These are phyloP conservation scores for Danaus chrysippus DNA, from an alignment of 2,888 invertebrate genomes.

Conservation along the genomic window DNA sequence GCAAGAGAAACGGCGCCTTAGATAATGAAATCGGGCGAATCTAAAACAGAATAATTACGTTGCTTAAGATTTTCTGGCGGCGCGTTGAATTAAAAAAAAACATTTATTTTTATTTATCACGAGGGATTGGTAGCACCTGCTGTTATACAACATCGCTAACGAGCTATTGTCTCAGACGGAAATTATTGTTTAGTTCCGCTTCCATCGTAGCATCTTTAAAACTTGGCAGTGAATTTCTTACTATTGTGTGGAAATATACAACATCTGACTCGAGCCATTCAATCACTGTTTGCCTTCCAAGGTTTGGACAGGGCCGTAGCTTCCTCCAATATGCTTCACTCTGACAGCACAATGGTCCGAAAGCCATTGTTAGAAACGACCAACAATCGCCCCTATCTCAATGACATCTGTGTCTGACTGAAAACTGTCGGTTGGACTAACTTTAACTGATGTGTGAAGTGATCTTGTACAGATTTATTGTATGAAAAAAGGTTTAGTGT, in stretches of 20 bases:
- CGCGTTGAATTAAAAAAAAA: constrained; percentile 40
- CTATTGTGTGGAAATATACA: constrained; percentile 37
- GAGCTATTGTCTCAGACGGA: constrained; percentile 51
- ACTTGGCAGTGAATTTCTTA: constrained; percentile 30
- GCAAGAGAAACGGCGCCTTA: constrained; percentile 6
- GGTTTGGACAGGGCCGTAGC: constrained; percentile 63
- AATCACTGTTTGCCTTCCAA: constrained; percentile 62
- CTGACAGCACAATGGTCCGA: constrained; percentile 69
- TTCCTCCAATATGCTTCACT: constrained; percentile 64
- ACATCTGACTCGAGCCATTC: constrained; percentile 31
- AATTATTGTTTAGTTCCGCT: constrained; percentile 56
- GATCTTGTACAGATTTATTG: not conserved
- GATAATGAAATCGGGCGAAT: constrained; percentile 16
- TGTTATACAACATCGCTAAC: constrained; percentile 44
- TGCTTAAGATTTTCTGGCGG: constrained; percentile 37
- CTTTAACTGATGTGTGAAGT: not conserved
- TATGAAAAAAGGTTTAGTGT: not conserved
- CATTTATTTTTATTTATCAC: constrained; percentile 30
- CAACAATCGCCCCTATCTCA: constrained; percentile 65
- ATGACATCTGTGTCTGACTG: constrained; percentile 63
- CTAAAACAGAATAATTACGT: constrained; percentile 28
- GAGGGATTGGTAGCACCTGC: constrained; percentile 34
- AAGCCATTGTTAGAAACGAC: constrained; percentile 55
- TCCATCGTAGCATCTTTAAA: constrained; percentile 40
- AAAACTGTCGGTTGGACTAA: constrained; percentile 19